These are phyloP conservation scores for Tichodroma muraria DNA, from an alignment of 2,113 vertebrate genomes.

Conservation along the genomic window DNA sequence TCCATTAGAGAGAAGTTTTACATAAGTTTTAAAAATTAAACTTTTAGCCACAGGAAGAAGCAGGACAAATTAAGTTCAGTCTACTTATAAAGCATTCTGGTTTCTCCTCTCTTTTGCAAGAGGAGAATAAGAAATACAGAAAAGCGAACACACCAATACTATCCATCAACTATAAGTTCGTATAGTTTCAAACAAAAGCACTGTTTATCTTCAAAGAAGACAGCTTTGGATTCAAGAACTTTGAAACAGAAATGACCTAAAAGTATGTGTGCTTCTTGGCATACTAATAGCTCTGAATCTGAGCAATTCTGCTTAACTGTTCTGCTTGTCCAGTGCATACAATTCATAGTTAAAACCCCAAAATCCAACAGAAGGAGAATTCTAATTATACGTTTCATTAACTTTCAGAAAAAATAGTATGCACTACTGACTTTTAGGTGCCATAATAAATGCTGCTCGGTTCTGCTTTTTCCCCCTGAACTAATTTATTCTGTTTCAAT, in stretches of 20 bases:
- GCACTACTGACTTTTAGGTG: background rate
- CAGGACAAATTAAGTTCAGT: background rate
- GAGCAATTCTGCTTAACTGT: background rate
- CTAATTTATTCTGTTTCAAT: background rate
- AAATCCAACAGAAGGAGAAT: background rate
- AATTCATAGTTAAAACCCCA: background rate
- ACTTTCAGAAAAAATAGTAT: conserved; percentile 14
- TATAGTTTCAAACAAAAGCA: conserved; percentile 4
- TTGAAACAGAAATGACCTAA: conserved; percentile 34
- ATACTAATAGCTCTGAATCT: conserved; percentile 28
- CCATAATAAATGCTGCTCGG: background rate
- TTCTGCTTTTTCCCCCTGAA: background rate
- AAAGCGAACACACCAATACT: background rate
- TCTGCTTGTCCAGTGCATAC: background rate
- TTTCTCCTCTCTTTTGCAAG: background rate
- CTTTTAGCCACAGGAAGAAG: background rate
- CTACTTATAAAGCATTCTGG: background rate
- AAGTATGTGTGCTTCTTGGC: conserved; percentile 9
- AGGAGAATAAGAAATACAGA: background rate
- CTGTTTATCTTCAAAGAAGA: conserved; percentile 16
- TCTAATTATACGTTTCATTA: conserved; percentile 42
- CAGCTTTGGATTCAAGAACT: background rate
- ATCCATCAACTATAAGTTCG: background rate
- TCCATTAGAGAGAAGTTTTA: background rate
- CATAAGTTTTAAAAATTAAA: background rate